Percentiles rank a stretch among this genome's conserved stretches.
Evolutionary conservation across 2,113 vertebrate genomes (phyloP).

Genomic region (Lagopus leucura): DNA sequence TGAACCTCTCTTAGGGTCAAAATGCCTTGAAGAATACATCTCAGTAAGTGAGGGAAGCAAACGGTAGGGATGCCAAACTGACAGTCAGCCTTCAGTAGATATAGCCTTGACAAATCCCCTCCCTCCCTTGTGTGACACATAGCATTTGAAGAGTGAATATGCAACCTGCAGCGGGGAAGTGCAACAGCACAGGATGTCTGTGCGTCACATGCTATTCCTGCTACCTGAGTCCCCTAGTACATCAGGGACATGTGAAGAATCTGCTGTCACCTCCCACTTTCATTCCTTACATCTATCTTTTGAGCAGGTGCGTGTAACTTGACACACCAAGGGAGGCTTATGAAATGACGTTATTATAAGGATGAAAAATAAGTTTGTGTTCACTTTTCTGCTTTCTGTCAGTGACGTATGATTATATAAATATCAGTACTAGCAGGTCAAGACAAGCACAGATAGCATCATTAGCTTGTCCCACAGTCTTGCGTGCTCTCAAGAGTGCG

Average conservation of each 20-base stretch:
- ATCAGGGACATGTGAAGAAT: neutral
- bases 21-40: neutral
- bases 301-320: neutral
- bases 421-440: neutral
- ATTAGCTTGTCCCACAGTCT: rapidly evolving
- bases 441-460: rapidly evolving
- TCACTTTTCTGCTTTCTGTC: neutral
- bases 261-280: neutral
- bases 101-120: neutral
- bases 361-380: neutral
- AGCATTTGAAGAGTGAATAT: rapidly evolving
- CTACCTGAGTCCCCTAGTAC: neutral
- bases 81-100: neutral
- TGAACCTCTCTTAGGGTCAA: neutral
- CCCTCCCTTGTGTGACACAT: neutral
- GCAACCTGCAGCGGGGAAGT: neutral
- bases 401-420: neutral
- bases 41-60: neutral
- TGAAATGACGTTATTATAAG: neutral
- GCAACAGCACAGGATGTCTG: neutral
- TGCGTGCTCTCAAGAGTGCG: neutral
- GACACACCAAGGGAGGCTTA: neutral
- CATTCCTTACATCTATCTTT: neutral
- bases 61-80: rapidly evolving
- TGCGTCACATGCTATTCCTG: conserved; percentile 22